Conservation (phyloP, 2,113 vertebrate species). For the Cryptotis parvus region DNA sequence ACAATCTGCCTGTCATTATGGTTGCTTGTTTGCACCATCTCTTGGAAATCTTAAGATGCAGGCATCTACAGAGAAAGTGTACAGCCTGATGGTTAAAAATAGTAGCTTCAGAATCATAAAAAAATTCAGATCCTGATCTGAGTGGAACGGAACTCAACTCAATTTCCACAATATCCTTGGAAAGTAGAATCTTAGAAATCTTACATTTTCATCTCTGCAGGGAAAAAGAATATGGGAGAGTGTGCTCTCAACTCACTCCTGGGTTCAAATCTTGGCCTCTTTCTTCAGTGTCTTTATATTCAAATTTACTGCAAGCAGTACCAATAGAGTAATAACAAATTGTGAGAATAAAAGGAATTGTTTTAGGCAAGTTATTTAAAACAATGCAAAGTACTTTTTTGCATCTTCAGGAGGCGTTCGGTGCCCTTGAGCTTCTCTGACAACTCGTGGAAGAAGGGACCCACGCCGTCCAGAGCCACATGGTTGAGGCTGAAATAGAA, state of each 20-base stretch:
- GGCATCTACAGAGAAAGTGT: neutral
- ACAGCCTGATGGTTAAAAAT: neutral
- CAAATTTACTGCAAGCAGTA: neutral
- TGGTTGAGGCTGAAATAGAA: no score
- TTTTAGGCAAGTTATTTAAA: neutral
- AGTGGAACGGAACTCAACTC: neutral
- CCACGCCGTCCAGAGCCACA: no score
- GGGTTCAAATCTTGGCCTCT: neutral
- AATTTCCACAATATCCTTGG: neutral
- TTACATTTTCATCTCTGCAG: neutral
- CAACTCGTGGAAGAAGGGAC: no score
- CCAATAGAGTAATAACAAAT: conserved; percentile 17
- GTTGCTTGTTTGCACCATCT: neutral
- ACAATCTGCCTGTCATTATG: neutral
- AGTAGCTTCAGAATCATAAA: neutral
- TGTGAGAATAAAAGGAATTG: conserved; percentile 25
- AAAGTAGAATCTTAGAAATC: neutral
- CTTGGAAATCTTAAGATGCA: neutral
- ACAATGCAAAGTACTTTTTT: neutral
- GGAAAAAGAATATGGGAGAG: neutral
- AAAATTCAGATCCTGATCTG: neutral
- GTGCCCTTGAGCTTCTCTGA: no score
- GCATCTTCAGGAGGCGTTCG: no score
- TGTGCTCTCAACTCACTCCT: neutral
- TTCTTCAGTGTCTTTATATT: neutral